Evolutionary conservation across 2,113 vertebrate genomes (phyloP), one percentile per base, ranked within the genome.

Genomic region (Laticauda colubrina): DNA sequence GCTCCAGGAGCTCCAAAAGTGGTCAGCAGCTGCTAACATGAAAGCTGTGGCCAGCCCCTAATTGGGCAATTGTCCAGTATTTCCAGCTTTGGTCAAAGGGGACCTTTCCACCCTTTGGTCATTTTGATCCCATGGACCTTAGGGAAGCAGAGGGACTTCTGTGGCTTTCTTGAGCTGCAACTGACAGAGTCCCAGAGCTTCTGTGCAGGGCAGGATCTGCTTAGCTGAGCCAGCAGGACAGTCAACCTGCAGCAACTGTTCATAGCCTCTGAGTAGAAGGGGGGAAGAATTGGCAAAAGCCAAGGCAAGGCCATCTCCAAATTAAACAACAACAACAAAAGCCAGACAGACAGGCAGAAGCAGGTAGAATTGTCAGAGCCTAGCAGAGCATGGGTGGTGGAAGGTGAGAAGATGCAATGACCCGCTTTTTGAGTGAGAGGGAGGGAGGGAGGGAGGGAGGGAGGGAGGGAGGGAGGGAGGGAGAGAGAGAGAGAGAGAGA

Each of bases 1-100:
- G 0, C 0, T 0, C 3, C 54, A 15, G n/a, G 64, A 69, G 23
- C 5, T 2, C 1, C 21, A 0, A 75, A 34, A 34, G 8, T 57
- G 21, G 54, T 57, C 34, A 43, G 54, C n/a, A 20, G 48, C 26
- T 29, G 86, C 51, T 54, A 29, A 39, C 34, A 81, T 7, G 69
- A 39, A 81, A 81, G 34, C 15, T 39, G 18, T 20, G 69, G 69
- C n/a, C 34, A 39, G 69, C 34, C 18, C 34, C 34, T 20, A 8
- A 39, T 9, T 1, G 6, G 18, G 15, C 69, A 39, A 5, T 81
- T 20, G 15, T 21, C 69, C n/a, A 39, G 34, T 39, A n/a, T 18
- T 18, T 34, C 69, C n/a, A 75, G 29, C 64, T 69, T 10, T 12
- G 61, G 11, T 1, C 26, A 69, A 69, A n/a, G 15, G 69, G 15